These are phyloP conservation scores for Phylloscopus trochilus DNA, from an alignment of 2,113 vertebrate species.

Conservation along the genomic window DNA sequence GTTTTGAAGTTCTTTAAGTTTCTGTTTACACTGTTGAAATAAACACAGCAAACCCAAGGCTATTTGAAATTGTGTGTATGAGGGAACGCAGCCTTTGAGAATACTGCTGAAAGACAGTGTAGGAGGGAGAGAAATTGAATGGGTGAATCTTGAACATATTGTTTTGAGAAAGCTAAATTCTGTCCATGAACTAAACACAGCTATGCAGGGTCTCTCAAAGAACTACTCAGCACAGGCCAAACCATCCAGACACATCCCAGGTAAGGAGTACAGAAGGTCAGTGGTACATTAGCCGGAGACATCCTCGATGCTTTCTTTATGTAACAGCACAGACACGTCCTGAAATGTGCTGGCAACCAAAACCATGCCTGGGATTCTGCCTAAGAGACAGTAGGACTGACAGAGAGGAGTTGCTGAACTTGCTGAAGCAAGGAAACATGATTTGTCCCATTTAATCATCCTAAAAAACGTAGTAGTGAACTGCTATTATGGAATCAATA, in stretches of 20 bases:
- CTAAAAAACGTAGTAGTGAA: neutral
- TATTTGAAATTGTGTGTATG: neutral
- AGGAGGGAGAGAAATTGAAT: neutral
- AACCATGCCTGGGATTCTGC: neutral
- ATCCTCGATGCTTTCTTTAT: neutral
- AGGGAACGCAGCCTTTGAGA: neutral
- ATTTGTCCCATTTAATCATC: neutral
- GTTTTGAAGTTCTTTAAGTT: neutral
- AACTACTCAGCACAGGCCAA: neutral
- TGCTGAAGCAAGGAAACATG: neutral
- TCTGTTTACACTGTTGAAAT: neutral
- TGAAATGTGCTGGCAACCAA: neutral
- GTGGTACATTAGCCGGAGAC: neutral
- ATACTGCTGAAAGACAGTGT: neutral
- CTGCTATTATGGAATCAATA: neutral
- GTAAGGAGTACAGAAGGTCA: neutral
- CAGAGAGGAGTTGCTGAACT: neutral
- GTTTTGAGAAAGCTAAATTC: neutral
- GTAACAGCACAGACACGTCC: neutral
- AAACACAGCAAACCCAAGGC: neutral
- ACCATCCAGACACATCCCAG: neutral
- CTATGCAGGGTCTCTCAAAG: neutral
- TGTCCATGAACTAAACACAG: neutral
- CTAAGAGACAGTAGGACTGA: neutral
- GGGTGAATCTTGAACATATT: rapidly evolving